A percentile compares a stretch with the other conserved stretches of the same genome.
These are phyloP conservation scores for Sphenopsis melanotis DNA, from an alignment of 2,797 vertebrate species.

Conservation along the genomic window DNA sequence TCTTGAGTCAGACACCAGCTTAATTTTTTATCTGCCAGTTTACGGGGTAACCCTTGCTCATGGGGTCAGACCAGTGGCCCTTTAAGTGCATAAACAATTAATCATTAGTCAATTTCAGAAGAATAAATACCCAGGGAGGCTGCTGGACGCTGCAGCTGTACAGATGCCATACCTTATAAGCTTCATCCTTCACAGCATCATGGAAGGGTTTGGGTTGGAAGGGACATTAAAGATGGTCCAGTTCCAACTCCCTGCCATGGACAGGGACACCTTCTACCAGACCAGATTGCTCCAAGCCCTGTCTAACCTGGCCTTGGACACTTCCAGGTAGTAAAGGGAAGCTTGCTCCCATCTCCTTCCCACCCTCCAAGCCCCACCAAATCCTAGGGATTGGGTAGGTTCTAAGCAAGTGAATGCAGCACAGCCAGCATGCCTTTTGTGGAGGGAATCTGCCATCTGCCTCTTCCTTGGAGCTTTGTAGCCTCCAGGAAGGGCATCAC, in stretches of 20 bases:
- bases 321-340: background rate
- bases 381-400: background rate
- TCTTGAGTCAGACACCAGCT: background rate
- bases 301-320: accelerated
- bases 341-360: background rate
- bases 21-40: background rate
- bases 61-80: background rate
- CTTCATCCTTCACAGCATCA: background rate
- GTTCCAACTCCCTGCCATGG: background rate
- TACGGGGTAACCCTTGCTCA: background rate
- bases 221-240: background rate
- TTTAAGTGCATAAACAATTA: background rate
- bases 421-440: background rate
- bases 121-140: background rate
- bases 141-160: background rate
- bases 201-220: background rate
- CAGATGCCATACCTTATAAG: accelerated
- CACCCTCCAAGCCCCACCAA: too few species aligned
- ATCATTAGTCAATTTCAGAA: background rate
- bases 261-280: background rate
- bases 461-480: background rate
- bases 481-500: background rate
- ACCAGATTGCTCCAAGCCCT: background rate
- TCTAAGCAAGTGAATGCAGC: background rate
- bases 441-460: background rate